Evolutionary conservation across 2,888 invertebrate genomes (phyloP), one percentile per base, ranked within the genome.

Genomic region (Oxycera nigricornis): DNA sequence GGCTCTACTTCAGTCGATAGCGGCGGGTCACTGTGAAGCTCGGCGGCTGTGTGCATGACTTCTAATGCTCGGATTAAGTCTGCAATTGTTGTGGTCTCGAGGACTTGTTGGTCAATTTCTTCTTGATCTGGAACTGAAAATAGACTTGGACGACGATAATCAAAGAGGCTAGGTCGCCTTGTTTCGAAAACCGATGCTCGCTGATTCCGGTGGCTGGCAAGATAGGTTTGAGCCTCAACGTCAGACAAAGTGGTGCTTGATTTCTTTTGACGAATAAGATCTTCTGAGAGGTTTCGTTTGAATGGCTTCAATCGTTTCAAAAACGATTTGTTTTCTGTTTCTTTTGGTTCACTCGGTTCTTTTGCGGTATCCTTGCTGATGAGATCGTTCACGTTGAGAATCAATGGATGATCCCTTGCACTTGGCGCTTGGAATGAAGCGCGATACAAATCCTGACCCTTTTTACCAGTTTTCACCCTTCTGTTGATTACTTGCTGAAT

Each of bases 81-180:
- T 0, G 94, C 94, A 14, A 95, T 88, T 24, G 94, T 93, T 0
- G 94, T 94, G 79, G 93, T 91, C 83, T 94, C 94, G 73, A 94
- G 85, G 11, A 94, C 88, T 80, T 84, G 81, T 77, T 82, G 80
- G 39, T 84, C 82, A 11, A 77, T 67, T 52, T 77, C 76, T 74
- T 82, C 82, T 24, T 82, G 82, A 0, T 82, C 83, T 11, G 83
- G 79, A 1, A 82, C 79, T 6, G 83, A 82, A 72, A 83, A 89
- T 0, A 73, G 17, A 31, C 73, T 73, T 6, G 30, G 31, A 4
- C 73, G 73, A 24, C 73, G 31, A 39, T 65, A 52, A 17, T 70
- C 72, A 17, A 39, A 59, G 1, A 72, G n/a, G 41, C 72, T 72
- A 6, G 72, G 72, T 20, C 72, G 72, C n/a, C 59, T n/a, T 24